These are phyloP conservation scores for Oreochromis aureus DNA, from an alignment of 2,113 vertebrate genomes.

Conservation along the genomic window DNA sequence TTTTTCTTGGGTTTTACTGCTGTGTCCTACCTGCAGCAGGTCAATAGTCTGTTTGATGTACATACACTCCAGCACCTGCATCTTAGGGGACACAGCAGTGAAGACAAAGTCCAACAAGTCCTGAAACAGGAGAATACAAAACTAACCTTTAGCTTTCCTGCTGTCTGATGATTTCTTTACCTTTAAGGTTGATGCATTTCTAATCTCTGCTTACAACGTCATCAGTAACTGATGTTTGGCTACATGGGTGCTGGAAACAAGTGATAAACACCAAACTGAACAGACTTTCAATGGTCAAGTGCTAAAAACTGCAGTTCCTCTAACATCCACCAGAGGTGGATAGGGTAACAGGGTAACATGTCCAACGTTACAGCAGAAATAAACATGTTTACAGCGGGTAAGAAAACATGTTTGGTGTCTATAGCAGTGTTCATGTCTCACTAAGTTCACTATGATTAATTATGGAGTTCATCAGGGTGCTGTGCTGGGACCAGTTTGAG, in stretches of 20 bases:
- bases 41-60: constrained; percentile 84
- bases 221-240: not conserved
- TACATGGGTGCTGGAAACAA: not conserved
- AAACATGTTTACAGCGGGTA: not conserved
- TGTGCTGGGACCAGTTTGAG: not conserved
- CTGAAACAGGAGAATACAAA: constrained; percentile 29
- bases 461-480: not conserved
- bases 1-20: not conserved
- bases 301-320: not conserved
- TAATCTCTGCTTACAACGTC: not conserved
- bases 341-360: not conserved
- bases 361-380: not conserved
- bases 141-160: fast-evolving
- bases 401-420: not conserved
- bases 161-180: not conserved
- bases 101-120: constrained; percentile 78
- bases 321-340: fast-evolving
- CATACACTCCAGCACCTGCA: constrained; percentile 81
- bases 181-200: fast-evolving
- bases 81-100: constrained; percentile 77
- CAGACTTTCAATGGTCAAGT: not conserved
- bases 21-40: constrained; percentile 73
- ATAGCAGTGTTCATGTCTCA: not conserved
- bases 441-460: not conserved
- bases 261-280: not conserved